Percentiles rank a stretch among this genome's conserved stretches.
Conservation (phyloP, 2,797 vertebrate genomes). For the Menidia menidia region DNA sequence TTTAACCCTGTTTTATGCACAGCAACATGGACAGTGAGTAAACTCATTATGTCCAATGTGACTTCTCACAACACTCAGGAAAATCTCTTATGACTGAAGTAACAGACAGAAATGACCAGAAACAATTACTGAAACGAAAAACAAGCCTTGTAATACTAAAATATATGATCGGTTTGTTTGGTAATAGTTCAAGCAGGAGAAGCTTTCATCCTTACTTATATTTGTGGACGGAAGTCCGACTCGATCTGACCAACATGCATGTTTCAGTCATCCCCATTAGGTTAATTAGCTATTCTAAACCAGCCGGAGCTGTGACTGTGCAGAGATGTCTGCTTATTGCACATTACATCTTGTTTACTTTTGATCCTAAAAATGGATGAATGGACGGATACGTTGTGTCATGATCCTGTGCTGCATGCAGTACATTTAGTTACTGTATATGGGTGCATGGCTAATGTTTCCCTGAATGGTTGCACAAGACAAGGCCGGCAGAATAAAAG, state of each 20-base stretch:
- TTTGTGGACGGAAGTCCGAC: neutral
- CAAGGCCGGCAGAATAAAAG: slow-evolving; percentile 38
- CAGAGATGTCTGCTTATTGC: neutral
- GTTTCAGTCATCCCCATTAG: neutral
- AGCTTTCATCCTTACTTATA: neutral
- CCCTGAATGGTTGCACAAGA: slow-evolving; percentile 56
- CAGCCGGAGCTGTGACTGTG: neutral
- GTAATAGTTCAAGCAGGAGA: neutral
- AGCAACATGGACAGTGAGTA: neutral
- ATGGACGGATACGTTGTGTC: slow-evolving; percentile 6
- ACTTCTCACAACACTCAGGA: slow-evolving; percentile 7
- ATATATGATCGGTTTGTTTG: too few relatives aligned
- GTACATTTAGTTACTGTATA: slow-evolving; percentile 2
- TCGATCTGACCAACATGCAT: neutral
- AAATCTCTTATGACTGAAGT: slow-evolving; percentile 8
- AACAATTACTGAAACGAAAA: slow-evolving; percentile 1
- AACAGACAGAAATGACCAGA: slow-evolving; percentile 4
- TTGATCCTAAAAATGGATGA: neutral
- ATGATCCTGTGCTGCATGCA: slow-evolving; percentile 3
- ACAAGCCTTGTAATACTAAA: neutral
- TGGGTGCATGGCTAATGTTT: slow-evolving; percentile 39
- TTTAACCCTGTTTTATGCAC: neutral
- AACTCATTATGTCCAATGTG: neutral
- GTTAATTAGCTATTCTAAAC: neutral
- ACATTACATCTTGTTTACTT: neutral